These are phyloP conservation scores for Clytia hemisphaerica DNA, from an alignment of 30 jellyfish, hydroid and myxozoan genomes.

Conservation along the genomic window DNA sequence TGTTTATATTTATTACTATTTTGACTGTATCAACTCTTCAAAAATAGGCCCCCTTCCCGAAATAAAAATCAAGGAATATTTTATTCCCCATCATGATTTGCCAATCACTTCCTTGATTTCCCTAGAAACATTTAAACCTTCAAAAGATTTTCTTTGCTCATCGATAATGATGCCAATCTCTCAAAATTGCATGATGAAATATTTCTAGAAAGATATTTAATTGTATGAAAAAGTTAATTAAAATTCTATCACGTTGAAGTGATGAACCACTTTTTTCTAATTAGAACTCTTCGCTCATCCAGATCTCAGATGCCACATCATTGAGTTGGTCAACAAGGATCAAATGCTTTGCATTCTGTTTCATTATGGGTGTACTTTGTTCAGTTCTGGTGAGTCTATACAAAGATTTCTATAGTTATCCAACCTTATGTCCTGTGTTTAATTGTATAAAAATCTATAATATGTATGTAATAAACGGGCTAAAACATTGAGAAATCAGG, in stretches of 20 bases:
- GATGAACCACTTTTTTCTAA: neutral
- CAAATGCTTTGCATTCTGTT: slow-evolving; percentile 70
- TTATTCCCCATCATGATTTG: neutral
- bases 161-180: neutral
- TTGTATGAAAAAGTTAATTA: neutral
- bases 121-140: too few relatives aligned
- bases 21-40: too few relatives aligned
- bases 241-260: too few relatives aligned
- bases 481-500: neutral
- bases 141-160: neutral
- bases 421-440: neutral
- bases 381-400: slow-evolving; percentile 65
- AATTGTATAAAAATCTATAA: neutral
- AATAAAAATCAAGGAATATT: too few relatives aligned
- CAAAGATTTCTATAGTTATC: neutral
- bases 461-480: too few relatives aligned
- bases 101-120: too few relatives aligned
- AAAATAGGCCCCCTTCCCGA: too few relatives aligned
- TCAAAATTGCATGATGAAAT: neutral
- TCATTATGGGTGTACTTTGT: slow-evolving; percentile 57
- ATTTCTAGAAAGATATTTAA: neutral
- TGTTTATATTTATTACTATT: too few relatives aligned
- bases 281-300: slow-evolving; percentile 80
- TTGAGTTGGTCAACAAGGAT: slow-evolving; percentile 92
- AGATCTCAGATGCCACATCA: slow-evolving; percentile 81